phyloP scores from a whole-genome alignment of 2,113 vertebrate genomes.

The Bos indicus region DNA sequence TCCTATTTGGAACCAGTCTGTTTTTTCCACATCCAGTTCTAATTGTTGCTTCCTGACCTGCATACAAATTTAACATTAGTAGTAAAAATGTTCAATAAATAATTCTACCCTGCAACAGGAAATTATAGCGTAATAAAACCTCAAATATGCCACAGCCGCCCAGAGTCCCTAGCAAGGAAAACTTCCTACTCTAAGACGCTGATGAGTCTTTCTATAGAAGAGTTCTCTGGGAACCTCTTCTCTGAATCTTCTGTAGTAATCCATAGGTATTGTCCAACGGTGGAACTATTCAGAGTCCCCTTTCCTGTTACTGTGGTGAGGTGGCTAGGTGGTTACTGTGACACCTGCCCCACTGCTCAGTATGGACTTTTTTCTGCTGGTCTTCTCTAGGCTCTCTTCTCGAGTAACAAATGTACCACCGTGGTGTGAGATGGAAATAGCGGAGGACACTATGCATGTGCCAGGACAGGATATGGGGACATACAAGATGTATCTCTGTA shows the following conservation, averaged over 20 bases:
- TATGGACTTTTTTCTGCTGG: background rate
- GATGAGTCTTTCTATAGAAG: fast-evolving
- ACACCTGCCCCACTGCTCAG: too few relatives aligned
- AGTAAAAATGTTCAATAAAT: background rate
- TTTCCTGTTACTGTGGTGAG: background rate
- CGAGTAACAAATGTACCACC: background rate
- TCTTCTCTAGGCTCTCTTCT: background rate
- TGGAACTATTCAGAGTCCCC: background rate
- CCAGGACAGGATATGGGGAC: background rate
- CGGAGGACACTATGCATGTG: background rate
- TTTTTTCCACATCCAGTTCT: too few relatives aligned
- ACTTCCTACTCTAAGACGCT: fast-evolving
- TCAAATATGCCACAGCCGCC: background rate
- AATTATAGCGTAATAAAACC: background rate
- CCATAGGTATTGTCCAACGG: background rate
- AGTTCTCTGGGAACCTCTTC: background rate
- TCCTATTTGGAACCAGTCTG: too few relatives aligned
- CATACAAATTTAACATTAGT: too few relatives aligned
- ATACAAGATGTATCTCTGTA: background rate
- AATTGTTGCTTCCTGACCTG: too few relatives aligned
- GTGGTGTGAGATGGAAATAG: background rate
- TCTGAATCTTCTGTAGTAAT: background rate
- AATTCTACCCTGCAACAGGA: background rate
- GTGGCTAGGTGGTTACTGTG: background rate
- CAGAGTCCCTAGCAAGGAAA: background rate